phyloP scores from a whole-genome alignment of 2,113 vertebrate species.

The Zosterops japonicus region DNA sequence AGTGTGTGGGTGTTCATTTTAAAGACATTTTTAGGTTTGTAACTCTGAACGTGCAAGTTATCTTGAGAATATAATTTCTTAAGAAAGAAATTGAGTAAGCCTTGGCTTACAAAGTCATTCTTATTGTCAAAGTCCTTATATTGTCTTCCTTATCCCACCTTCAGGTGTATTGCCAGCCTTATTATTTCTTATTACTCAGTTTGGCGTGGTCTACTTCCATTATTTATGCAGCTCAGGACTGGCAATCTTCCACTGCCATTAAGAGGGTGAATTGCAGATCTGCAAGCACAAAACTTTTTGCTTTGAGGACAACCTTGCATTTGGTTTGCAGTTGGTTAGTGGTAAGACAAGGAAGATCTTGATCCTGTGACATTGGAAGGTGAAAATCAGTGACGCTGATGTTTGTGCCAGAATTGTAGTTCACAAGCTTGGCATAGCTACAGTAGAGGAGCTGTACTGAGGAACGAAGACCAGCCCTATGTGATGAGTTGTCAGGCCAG shows the following conservation, averaged over 20 bases:
- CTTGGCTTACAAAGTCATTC: background rate
- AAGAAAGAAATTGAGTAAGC: background rate
- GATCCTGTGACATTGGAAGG: background rate
- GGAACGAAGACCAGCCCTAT: background rate
- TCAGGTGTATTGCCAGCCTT: background rate
- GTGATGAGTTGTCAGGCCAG: background rate
- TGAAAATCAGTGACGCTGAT: background rate
- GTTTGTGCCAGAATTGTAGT: background rate
- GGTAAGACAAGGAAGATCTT: background rate
- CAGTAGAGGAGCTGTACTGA: background rate
- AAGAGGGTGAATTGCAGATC: slow-evolving; percentile 7
- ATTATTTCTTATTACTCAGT: slow-evolving; percentile 32
- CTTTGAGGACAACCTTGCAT: background rate
- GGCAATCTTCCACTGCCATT: slow-evolving; percentile 24
- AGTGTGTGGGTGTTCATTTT: background rate
- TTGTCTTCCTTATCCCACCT: background rate
- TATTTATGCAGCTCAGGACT: slow-evolving; percentile 22
- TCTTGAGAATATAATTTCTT: background rate
- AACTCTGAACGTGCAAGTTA: background rate
- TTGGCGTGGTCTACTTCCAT: background rate
- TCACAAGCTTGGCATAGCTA: fast-evolving
- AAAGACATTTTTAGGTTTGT: background rate
- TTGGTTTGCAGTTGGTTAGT: background rate
- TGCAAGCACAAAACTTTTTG: background rate
- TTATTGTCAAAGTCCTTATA: background rate